Base-by-base conservation (phyloP, 2,797 vertebrate species). In the Argentina silus region DNA sequence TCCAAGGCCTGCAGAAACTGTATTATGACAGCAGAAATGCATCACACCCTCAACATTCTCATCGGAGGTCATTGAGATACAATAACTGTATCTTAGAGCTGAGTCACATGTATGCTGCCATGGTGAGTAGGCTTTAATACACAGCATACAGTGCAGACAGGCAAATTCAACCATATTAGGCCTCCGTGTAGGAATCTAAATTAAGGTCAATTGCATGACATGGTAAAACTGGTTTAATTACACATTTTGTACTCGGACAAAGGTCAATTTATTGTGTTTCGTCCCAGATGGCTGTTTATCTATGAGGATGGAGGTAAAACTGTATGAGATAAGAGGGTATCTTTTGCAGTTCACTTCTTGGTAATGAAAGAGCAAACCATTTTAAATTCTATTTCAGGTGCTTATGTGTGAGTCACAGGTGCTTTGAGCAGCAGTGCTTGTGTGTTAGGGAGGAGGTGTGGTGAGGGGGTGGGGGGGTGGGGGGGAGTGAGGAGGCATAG, bases 381-480 rank as follows among this genome's bases (percentile, higher is more conserved):
- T 74, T 78, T 63, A 8, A 78, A 83, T 83, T 87, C 74, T 81
- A 83, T 83, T 88, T 85, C 21, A 9, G 74, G 66, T 10, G 60
- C 45, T 50, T 76, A 64, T 75, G 80, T 64, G 81, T 81, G 73
- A 68, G 71, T 67, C 43, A 27, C 17, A 23, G 66, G 71, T 70
- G 80, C 67, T 73, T 12, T 19, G 42, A 76, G 67, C 62, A 72
- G 70, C 75, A 70, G 66, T 27, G 67, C 27, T 10, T 64, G 71
- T 10, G 76, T 69, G 76, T 62, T 71, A 0, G 65, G 67, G 73
- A 51, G 76, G 75, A 53, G 36, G 53, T 63, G 64, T 45, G 75
- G 7, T 21, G 23, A 9, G 17, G 55, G 43, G 47, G 19, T 44
- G 69, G 36, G 64, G 14, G 79, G 61, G 50, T 73, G 65, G 69